A percentile compares a stretch with the other conserved stretches of the same genome.
phyloP scores from a whole-genome alignment of 2,888 invertebrate species.

The Drosophila emarginata region DNA sequence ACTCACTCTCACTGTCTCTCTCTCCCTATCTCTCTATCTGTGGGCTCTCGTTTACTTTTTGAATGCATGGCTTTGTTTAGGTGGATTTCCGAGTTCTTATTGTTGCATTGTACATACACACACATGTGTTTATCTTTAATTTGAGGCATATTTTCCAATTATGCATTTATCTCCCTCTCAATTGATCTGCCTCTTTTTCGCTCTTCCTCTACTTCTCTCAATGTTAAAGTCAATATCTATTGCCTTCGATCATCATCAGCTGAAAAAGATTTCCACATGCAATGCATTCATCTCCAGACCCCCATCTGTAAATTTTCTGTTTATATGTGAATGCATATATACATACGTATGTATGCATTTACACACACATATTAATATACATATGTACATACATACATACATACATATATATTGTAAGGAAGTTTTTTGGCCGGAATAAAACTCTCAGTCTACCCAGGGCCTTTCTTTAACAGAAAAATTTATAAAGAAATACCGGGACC shows the following conservation, averaged over 20 bases:
- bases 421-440: no score
- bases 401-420: no score
- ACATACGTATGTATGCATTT: neutral
- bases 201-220: neutral
- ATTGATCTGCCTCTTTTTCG: slow-evolving; percentile 9
- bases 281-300: slow-evolving; percentile 14
- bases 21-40: neutral
- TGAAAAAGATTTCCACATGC: slow-evolving; percentile 7
- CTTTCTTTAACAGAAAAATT: no score
- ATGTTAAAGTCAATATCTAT: slow-evolving; percentile 10
- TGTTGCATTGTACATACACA: slow-evolving; percentile 41
- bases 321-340: slow-evolving; percentile 18
- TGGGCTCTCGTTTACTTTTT: slow-evolving; percentile 38
- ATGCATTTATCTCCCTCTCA: slow-evolving; percentile 31
- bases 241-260: slow-evolving; percentile 36
- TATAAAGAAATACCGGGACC: no score
- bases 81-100: slow-evolving; percentile 64
- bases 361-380: neutral
- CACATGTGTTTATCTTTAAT: slow-evolving; percentile 68
- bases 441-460: no score
- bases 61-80: slow-evolving; percentile 72
- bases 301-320: slow-evolving; percentile 18
- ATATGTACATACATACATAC: neutral
- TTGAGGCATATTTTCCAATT: slow-evolving; percentile 69
- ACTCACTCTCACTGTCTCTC: neutral